phyloP scores from a whole-genome alignment of 35 echinoderm and acorn worm genomes.

The Eucidaris tribuloides region DNA sequence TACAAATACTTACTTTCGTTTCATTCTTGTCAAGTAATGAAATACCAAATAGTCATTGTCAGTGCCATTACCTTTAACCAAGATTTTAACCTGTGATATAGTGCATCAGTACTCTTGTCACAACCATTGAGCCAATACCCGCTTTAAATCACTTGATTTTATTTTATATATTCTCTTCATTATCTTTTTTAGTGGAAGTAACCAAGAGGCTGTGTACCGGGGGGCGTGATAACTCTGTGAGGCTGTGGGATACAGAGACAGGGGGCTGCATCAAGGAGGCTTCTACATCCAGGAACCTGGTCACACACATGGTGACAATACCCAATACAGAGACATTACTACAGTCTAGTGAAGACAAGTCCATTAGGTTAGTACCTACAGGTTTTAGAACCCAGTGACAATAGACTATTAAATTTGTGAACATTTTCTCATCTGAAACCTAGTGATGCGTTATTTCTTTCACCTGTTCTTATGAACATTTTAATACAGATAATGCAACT shows the following conservation, averaged over 20 bases:
- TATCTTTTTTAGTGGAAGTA: slow-evolving; percentile 7
- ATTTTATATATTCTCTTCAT: not conserved
- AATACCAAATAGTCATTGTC: not conserved
- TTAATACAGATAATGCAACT: no score
- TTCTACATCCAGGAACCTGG: slow-evolving; percentile 78
- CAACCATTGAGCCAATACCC: not conserved
- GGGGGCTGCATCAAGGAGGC: slow-evolving; percentile 77
- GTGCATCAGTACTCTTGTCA: not conserved
- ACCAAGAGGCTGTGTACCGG: slow-evolving; percentile 76
- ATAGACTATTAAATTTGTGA: no score
- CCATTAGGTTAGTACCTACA: slow-evolving; percentile 23
- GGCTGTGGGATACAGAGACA: slow-evolving; percentile 88
- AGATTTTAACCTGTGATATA: not conserved
- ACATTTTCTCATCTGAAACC: no score
- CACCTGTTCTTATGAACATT: no score
- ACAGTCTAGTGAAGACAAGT: slow-evolving; percentile 25
- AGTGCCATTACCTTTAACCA: not conserved
- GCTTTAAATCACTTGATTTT: not conserved
- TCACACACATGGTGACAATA: slow-evolving; percentile 40
- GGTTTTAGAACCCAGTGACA: no score
- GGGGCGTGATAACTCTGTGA: slow-evolving; percentile 84
- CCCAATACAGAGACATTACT: slow-evolving; percentile 4
- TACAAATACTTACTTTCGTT: no score
- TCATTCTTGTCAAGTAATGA: not conserved
- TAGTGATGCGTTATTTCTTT: no score